Conservation (phyloP, 2,888 invertebrate species). For the Scaptomyza cyrtandrae region DNA sequence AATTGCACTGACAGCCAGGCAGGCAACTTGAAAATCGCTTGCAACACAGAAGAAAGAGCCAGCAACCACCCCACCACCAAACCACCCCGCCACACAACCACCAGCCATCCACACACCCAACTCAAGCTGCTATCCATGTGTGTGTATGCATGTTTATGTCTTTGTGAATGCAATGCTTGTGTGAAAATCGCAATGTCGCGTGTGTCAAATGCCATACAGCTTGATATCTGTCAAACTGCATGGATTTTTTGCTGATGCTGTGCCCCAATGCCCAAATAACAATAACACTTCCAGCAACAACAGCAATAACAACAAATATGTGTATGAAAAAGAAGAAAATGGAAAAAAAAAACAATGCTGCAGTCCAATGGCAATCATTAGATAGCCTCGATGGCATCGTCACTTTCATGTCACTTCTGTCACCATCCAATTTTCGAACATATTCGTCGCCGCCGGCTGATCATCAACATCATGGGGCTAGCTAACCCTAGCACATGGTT, state of each 20-base stretch:
- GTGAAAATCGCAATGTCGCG: slow-evolving; percentile 46
- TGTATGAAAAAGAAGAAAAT: slow-evolving; percentile 1
- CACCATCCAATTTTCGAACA: slow-evolving; percentile 15
- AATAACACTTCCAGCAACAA: slow-evolving; percentile 2
- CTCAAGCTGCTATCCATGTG: neutral
- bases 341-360: slow-evolving; percentile 25
- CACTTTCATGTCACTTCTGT: slow-evolving; percentile 30
- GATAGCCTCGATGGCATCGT: slow-evolving; percentile 31
- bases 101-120: neutral
- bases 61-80: neutral
- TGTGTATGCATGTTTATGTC: neutral
- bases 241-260: slow-evolving; percentile 48
- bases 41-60: slow-evolving; percentile 4
- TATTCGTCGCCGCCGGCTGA: slow-evolving; percentile 20
- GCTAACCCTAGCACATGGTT: slow-evolving; percentile 17
- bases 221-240: slow-evolving; percentile 66
- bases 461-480: slow-evolving; percentile 2
- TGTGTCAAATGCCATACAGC: slow-evolving; percentile 63
- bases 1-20: slow-evolving; percentile 33
- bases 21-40: slow-evolving; percentile 30
- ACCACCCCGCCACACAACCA: neutral
- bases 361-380: slow-evolving; percentile 51
- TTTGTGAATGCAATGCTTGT: slow-evolving; percentile 23
- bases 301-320: neutral
- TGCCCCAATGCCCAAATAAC: slow-evolving; percentile 16